Evolutionary conservation across 2,113 vertebrate genomes (phyloP).

Genomic region (Chloropsis hardwickii): DNA sequence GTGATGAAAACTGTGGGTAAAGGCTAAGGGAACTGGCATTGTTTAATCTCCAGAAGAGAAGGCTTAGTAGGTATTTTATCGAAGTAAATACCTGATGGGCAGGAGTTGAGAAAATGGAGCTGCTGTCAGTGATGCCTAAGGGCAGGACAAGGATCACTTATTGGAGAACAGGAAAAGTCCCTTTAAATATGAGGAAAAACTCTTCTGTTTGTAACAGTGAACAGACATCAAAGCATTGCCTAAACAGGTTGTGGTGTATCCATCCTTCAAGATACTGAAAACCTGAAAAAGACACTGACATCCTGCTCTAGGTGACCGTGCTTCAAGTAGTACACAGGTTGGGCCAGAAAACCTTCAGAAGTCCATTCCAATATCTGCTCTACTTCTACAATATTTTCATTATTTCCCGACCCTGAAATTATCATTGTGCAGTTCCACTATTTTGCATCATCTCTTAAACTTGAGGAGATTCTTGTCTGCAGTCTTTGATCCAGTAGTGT

Average conservation of each 20-base stretch:
- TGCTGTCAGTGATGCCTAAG: background rate
- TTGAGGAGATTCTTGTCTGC: background rate
- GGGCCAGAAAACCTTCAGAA: background rate
- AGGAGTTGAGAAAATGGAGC: background rate
- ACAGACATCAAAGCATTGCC: background rate
- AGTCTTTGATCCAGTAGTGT: background rate
- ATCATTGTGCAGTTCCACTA: background rate
- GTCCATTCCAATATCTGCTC: background rate
- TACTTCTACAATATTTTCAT: background rate
- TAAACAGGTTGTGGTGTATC: background rate
- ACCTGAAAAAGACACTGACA: background rate
- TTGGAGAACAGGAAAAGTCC: background rate
- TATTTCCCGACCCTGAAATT: background rate
- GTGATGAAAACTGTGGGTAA: background rate
- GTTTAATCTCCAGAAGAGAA: background rate
- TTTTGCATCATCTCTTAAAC: background rate
- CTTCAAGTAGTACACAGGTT: background rate
- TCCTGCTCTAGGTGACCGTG: fast-evolving
- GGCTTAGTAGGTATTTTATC: background rate
- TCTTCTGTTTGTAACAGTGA: background rate
- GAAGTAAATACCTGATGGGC: background rate
- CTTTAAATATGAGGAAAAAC: background rate
- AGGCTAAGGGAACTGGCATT: background rate
- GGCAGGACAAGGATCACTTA: background rate
- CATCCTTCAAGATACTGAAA: background rate